Conservation (phyloP, 2,797 vertebrate genomes). For the Enteromius unitaeniatus region DNA sequence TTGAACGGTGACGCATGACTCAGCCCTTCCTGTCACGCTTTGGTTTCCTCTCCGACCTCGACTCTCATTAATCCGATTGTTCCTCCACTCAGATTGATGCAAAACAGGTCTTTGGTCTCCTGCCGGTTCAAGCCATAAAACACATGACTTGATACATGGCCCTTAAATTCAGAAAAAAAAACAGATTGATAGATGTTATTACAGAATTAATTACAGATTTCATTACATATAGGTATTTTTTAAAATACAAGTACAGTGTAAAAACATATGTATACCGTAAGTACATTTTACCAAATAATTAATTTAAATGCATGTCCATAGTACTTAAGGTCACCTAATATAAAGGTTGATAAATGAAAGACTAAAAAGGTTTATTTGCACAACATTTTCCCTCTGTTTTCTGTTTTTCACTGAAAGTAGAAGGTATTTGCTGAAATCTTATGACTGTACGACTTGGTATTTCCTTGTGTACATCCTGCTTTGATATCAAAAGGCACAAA, state of each 20-base stretch:
- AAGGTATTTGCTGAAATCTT: constrained; percentile 4
- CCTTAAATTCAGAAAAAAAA: constrained; percentile 12
- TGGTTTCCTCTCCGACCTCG: constrained; percentile 81
- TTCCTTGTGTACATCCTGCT: constrained; percentile 34
- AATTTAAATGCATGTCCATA: background rate
- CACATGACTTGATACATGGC: constrained; percentile 22
- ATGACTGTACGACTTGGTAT: constrained; percentile 14
- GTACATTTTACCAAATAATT: background rate
- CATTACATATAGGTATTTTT: background rate
- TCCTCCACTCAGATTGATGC: constrained; percentile 70
- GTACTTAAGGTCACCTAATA: background rate
- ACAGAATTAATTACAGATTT: background rate
- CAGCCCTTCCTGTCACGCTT: constrained; percentile 84
- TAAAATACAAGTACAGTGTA: background rate
- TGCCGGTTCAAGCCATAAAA: constrained; percentile 27
- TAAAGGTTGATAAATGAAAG: background rate
- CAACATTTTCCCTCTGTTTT: constrained; percentile 4
- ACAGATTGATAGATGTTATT: background rate
- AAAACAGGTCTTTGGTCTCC: constrained; percentile 50
- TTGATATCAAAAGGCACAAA: constrained; percentile 23
- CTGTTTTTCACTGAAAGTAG: constrained; percentile 24
- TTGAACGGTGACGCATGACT: constrained; percentile 80
- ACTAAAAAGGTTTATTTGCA: constrained; percentile 24
- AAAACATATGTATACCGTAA: background rate
- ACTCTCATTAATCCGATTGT: constrained; percentile 82